phyloP scores from a whole-genome alignment of 2,797 vertebrate genomes.

The Anabas testudineus region DNA sequence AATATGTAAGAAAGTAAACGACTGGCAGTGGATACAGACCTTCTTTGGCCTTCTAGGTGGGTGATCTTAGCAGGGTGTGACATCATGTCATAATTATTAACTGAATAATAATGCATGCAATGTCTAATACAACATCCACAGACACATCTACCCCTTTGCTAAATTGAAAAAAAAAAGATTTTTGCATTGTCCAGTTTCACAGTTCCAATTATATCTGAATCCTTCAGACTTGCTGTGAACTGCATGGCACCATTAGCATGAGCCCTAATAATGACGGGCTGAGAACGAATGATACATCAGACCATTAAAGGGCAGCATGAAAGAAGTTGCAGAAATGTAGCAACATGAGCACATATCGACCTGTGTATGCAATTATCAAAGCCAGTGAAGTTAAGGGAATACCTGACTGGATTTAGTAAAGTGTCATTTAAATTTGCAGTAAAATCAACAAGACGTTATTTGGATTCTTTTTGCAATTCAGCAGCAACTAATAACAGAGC shows the following conservation, averaged over 20 bases:
- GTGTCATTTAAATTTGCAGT: conserved; percentile 35
- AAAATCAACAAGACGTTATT: conserved; percentile 45
- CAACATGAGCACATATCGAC: conserved; percentile 28
- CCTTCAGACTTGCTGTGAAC: too few relatives aligned
- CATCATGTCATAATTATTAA: too few relatives aligned
- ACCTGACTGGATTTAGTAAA: conserved; percentile 1
- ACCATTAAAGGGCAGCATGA: conserved; percentile 23
- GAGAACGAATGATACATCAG: conserved; percentile 63
- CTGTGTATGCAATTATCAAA: conserved; percentile 22
- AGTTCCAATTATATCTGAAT: conserved; percentile 52
- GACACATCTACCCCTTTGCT: conserved; percentile 25
- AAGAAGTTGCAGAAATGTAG: conserved; percentile 18
- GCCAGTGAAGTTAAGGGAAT: conserved; percentile 7
- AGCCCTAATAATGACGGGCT: conserved; percentile 48
- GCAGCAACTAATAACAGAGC: conserved; percentile 33
- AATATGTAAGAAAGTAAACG: too few relatives aligned
- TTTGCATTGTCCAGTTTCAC: conserved; percentile 18
- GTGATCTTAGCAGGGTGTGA: too few relatives aligned
- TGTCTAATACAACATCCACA: conserved; percentile 18
- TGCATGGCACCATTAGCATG: conserved; percentile 28
- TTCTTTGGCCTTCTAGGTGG: too few relatives aligned
- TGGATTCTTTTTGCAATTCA: conserved; percentile 40
- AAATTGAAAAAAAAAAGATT: conserved; percentile 43
- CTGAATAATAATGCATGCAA: conserved; percentile 24
- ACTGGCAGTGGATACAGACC: too few relatives aligned